Percentiles rank a stretch among this genome's conserved stretches.
Conservation (phyloP, 1,140 invertebrate species). For the Dendroctonus valens region DNA sequence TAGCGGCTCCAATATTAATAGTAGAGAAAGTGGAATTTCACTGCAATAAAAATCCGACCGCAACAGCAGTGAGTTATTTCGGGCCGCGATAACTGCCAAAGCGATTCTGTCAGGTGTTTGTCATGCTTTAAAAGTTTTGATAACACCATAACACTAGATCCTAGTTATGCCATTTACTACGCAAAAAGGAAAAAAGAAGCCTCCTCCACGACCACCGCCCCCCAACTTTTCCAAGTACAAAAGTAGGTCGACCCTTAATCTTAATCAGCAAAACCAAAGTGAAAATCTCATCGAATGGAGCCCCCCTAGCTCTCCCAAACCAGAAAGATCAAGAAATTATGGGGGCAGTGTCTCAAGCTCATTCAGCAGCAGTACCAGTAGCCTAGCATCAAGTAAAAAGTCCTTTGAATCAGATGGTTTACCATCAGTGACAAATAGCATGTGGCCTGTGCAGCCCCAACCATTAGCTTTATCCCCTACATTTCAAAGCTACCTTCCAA, state of each 20-base stretch:
- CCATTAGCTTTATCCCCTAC: constrained; percentile 3
- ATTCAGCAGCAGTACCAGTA: constrained; percentile 49
- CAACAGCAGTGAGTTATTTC: too few relatives aligned
- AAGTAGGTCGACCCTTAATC: constrained; percentile 45
- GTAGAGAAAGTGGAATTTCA: too few relatives aligned
- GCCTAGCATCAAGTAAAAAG: constrained; percentile 48
- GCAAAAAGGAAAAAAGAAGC: constrained; percentile 44
- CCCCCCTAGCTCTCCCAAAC: constrained; percentile 43
- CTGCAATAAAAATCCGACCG: too few relatives aligned
- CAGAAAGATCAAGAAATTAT: constrained; percentile 36
- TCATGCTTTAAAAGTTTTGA: too few relatives aligned
- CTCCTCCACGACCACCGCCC: constrained; percentile 47
- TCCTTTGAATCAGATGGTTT: constrained; percentile 43
- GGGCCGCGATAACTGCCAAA: too few relatives aligned
- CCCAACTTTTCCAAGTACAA: constrained; percentile 45
- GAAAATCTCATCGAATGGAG: constrained; percentile 46
- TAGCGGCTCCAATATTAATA: too few relatives aligned
- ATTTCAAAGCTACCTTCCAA: constrained; percentile 22
- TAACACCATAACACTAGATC: too few relatives aligned
- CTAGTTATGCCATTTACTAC: constrained; percentile 24
- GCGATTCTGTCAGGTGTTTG: too few relatives aligned
- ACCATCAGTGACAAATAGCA: constrained; percentile 29
- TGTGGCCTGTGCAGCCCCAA: constrained; percentile 29
- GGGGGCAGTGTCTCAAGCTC: constrained; percentile 49
- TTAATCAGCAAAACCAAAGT: constrained; percentile 36